These are phyloP conservation scores for Atherinomorus stipes DNA, from an alignment of 2,113 vertebrate genomes.

Conservation along the genomic window DNA sequence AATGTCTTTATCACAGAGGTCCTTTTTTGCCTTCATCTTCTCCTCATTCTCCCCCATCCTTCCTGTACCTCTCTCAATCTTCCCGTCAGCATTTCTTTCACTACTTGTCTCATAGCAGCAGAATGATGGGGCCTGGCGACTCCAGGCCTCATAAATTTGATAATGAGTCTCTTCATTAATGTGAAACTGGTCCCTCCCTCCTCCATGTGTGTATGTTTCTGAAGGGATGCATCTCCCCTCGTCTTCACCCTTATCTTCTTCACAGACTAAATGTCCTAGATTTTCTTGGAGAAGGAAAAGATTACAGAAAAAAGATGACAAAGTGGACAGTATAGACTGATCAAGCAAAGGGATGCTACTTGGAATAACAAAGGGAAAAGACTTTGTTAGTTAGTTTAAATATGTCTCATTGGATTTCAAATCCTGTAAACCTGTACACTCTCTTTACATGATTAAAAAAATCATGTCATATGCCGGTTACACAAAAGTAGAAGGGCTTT, in stretches of 20 bases:
- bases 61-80: constrained; percentile 45
- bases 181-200: constrained; percentile 23
- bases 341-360: background rate
- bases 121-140: constrained; percentile 65
- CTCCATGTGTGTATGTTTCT: constrained; percentile 9
- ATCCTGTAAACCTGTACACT: no score
- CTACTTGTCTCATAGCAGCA: constrained; percentile 73
- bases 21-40: constrained; percentile 59
- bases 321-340: background rate
- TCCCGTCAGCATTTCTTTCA: constrained; percentile 62
- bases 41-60: constrained; percentile 64
- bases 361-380: constrained; percentile 1
- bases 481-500: background rate
- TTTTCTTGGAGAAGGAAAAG: constrained; percentile 26
- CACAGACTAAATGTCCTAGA: constrained; percentile 26
- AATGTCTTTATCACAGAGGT: constrained; percentile 66
- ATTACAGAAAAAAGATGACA: constrained; percentile 24
- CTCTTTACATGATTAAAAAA: no score
- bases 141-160: constrained; percentile 71
- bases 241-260: constrained; percentile 58
- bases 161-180: constrained; percentile 65
- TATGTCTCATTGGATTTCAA: background rate
- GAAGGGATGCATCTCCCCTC: constrained; percentile 6
- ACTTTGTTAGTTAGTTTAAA: background rate
- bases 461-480: no score